Base-by-base conservation (phyloP, 2,113 vertebrate species). In the Alosa alosa region DNA sequence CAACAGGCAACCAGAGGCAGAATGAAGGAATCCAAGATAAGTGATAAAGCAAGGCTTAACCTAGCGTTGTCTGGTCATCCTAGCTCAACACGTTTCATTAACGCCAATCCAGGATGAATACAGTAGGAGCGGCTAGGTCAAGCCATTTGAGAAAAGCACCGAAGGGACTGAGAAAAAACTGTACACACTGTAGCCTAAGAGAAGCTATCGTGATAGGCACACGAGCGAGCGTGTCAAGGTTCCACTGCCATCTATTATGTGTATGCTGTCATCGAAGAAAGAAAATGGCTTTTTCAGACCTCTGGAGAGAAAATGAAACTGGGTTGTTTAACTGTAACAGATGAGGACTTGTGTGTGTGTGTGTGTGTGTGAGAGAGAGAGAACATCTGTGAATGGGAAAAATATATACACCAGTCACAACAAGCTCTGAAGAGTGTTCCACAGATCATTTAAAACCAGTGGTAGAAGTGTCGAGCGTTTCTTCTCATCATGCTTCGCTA, bases 301-400 rank as follows among this genome's bases (percentile, higher is more conserved):
- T 15, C 72, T 15, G 72, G 72, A 78, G 72, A 78, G 36, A 17
- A 36, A 36, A 39, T 78, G 25, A 78, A 78, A 39, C 72, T 78
- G 13, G 72, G 25, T 78, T 78, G 36, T 78, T 39, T 39, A 17
- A 36, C 72, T 17, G 72, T 4, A 39, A 36, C 25, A 15, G 13
- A 78, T 78, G 13, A 78, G 13, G 31, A 36, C 72, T 39, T 36
- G 55, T 44, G 41, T 44, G 41, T 44, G 41, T 44, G 41, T 44
- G 41, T 44, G 41, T 44, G 46, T 4, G 55, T 7, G 55, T 7
- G 55, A 22, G 55, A 22, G 55, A 22, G 6, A 6, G 55, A 13
- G 64, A 31, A 13, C 64, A 72, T 31, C 25, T 39, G 72, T 78
- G 31, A 78, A 78, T 78, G 72, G 72, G 72, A 68, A 78, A 78